Conservation (phyloP, 2,888 invertebrate species). For the Argyra leucocephala region DNA sequence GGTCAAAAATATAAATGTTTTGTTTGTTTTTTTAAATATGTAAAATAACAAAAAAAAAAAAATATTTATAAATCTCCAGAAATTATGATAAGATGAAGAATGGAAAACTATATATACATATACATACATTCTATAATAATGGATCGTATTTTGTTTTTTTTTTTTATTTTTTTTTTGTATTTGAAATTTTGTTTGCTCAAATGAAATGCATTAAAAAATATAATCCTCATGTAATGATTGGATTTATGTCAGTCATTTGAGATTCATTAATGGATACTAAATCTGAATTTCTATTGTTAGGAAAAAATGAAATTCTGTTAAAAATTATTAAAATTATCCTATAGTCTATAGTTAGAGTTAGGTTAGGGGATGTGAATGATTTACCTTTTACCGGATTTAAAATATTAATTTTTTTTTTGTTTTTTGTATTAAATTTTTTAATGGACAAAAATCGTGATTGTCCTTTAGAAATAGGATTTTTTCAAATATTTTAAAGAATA, state of each 20-base stretch:
- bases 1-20: neutral
- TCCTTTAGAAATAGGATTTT: too few species aligned
- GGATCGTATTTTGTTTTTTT: too few species aligned
- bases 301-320: neutral
- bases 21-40: constrained; percentile 3
- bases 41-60: neutral
- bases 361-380: neutral
- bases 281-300: neutral
- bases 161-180: neutral
- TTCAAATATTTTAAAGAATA: too few species aligned
- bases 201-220: neutral
- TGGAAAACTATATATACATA: neutral
- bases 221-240: constrained; percentile 8
- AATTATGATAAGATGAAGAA: neutral
- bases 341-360: neutral
- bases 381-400: constrained; percentile 6
- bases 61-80: neutral
- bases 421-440: too few species aligned
- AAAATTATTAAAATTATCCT: constrained; percentile 6
- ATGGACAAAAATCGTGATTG: too few species aligned
- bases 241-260: constrained; percentile 11
- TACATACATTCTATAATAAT: neutral
- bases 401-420: too few species aligned
- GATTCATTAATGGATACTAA: neutral
- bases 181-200: neutral